These are phyloP conservation scores for Propithecus deckenii DNA, from an alignment of 2,797 vertebrate species.

Conservation along the genomic window DNA sequence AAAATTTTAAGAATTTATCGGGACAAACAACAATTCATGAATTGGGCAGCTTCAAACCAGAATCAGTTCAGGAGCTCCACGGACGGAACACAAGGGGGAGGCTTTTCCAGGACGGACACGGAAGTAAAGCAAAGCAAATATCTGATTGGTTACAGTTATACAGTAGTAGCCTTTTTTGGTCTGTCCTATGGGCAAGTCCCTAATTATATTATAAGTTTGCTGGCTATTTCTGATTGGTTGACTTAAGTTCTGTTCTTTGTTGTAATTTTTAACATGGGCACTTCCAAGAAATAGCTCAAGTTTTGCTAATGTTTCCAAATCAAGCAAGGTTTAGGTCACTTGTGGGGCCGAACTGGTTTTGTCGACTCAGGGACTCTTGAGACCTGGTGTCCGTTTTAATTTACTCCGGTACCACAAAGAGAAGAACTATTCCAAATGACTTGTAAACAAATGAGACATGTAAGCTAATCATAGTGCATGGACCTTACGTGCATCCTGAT, in stretches of 20 bases:
- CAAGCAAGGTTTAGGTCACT: not conserved
- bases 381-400: not conserved
- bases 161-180: not conserved
- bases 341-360: not conserved
- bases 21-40: not conserved
- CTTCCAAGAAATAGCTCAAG: not conserved
- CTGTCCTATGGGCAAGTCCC: not conserved
- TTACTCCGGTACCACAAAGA: not conserved
- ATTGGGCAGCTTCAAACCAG: not conserved
- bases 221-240: not conserved
- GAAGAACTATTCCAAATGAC: not conserved
- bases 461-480: accelerated
- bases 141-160: not conserved
- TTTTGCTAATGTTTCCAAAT: not conserved
- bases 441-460: not conserved
- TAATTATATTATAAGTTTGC: not conserved
- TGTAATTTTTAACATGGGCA: not conserved
- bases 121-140: not conserved
- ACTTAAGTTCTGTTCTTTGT: not conserved
- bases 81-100: not conserved
- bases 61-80: not conserved
- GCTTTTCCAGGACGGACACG: not conserved
- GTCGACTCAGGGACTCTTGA: not conserved
- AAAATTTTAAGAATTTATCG: not conserved
- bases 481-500: not conserved